Evolutionary conservation across 2,888 invertebrate species (phyloP), one percentile per base, ranked within the genome.

Genomic region (Diaperis boleti): DNA sequence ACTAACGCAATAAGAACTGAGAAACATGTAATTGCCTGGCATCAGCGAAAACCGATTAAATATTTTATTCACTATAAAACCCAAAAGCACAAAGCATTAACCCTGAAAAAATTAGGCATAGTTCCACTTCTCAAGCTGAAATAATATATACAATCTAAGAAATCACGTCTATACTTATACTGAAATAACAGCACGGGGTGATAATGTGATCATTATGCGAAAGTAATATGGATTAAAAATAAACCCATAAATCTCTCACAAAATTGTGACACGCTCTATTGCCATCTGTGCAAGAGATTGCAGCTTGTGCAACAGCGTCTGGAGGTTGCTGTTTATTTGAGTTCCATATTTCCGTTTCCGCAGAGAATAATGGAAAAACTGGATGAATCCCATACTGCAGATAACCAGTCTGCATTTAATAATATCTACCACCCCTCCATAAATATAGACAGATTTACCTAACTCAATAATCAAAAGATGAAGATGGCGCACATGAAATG

Each of bases 401-500:
- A n/a, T n/a, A n/a, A n/a, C n/a, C n/a, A n/a, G n/a, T n/a, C n/a
- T n/a, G n/a, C n/a, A n/a, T n/a, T n/a, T n/a, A n/a, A n/a, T n/a
- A n/a, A n/a, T n/a, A n/a, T n/a, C n/a, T n/a, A n/a, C n/a, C n/a
- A n/a, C n/a, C n/a, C n/a, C n/a, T n/a, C n/a, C n/a, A 39, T 11
- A 37, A 42, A 31, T 41, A 54, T 42, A 42, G 54, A 52, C 7
- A 39, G 15, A 29, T 41, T 26, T 54, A 54, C 15, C 41, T 41
- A 50, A 52, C 22, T 54, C 26, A 54, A 45, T 56, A 17, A 56
- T 10, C 41, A 17, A 59, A 15, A 18, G 35, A 64, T 64, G 64
- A 56, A 45, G 39, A 44, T 49, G 31, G 59, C 55, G 56, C 55
- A 20, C 39, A 41, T 64, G 64, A 59, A 33, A 50, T 49, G 59